Percentiles rank a stretch among this genome's conserved stretches.
Conservation (phyloP, 1,140 invertebrate genomes). For the Sitobion miscanthi region DNA sequence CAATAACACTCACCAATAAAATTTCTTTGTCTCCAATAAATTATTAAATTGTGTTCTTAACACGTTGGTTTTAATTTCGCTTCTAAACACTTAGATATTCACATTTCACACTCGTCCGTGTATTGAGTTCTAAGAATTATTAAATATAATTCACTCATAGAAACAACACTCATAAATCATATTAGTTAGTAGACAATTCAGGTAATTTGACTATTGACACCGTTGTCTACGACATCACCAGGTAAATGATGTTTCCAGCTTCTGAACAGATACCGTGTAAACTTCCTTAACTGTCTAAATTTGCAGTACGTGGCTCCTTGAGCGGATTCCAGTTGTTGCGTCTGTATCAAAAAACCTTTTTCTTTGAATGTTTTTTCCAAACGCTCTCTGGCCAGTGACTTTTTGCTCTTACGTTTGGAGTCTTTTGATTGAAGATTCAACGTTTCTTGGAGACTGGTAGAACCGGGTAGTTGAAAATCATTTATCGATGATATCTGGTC, state of each 20-base stretch:
- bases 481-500: not conserved
- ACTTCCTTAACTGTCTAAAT: slow-evolving; percentile 87
- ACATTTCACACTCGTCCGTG: not conserved
- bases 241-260: slow-evolving; percentile 94
- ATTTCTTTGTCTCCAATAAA: not conserved
- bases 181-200: not conserved
- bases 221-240: slow-evolving; percentile 69
- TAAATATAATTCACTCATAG: slow-evolving; percentile 9
- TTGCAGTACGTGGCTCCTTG: slow-evolving; percentile 93
- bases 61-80: not conserved
- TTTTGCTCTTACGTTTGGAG: slow-evolving; percentile 72
- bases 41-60: not conserved
- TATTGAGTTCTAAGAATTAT: not conserved
- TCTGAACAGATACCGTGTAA: slow-evolving; percentile 87
- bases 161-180: not conserved
- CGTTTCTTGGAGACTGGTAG: not conserved
- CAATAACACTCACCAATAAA: not conserved
- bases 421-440: slow-evolving; percentile 45
- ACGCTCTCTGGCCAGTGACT: slow-evolving; percentile 83
- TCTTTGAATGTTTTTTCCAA: slow-evolving; percentile 91
- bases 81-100: slow-evolving; percentile 11
- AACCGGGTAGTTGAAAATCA: not conserved
- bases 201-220: slow-evolving; percentile 14
- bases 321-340: slow-evolving; percentile 87
- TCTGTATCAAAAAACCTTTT: slow-evolving; percentile 90